Conservation (phyloP, 2,888 invertebrate species). For the Pyrgus malvae region DNA sequence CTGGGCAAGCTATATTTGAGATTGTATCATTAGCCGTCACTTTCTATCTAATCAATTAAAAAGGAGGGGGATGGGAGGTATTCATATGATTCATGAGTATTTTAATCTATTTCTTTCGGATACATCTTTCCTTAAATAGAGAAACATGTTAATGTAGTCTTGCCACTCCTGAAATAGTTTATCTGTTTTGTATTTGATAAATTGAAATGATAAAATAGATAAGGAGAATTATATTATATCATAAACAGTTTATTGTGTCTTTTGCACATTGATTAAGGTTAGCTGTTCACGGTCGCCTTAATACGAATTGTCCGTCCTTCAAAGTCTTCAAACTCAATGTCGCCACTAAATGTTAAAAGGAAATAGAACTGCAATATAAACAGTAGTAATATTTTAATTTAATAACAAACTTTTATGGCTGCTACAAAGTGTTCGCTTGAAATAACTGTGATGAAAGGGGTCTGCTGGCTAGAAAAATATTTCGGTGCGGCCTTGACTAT, state of each 20-base stretch:
- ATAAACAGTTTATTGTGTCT: no score
- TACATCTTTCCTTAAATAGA: no score
- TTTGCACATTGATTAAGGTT: no score
- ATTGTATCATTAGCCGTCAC: not conserved
- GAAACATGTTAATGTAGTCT: no score
- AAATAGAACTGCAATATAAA: conserved; percentile 19
- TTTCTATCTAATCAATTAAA: not conserved
- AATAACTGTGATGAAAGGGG: conserved; percentile 12
- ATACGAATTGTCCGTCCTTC: not conserved
- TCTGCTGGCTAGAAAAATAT: conserved; percentile 4
- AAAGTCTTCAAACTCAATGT: not conserved
- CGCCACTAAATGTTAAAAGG: not conserved
- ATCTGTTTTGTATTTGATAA: no score
- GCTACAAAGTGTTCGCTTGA: conserved; percentile 12
- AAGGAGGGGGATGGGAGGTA: no score
- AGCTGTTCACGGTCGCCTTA: no score
- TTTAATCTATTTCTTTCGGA: no score
- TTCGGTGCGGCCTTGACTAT: conserved; percentile 9
- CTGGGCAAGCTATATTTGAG: not conserved
- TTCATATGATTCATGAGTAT: no score
- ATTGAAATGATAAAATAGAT: no score
- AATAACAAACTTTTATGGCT: conserved; percentile 14
- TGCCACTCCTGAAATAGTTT: no score
- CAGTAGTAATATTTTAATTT: conserved; percentile 15
- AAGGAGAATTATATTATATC: no score